phyloP scores from a whole-genome alignment of 37 sponge, comb jelly and placozoan species.

The Mnemiopsis leidyi region DNA sequence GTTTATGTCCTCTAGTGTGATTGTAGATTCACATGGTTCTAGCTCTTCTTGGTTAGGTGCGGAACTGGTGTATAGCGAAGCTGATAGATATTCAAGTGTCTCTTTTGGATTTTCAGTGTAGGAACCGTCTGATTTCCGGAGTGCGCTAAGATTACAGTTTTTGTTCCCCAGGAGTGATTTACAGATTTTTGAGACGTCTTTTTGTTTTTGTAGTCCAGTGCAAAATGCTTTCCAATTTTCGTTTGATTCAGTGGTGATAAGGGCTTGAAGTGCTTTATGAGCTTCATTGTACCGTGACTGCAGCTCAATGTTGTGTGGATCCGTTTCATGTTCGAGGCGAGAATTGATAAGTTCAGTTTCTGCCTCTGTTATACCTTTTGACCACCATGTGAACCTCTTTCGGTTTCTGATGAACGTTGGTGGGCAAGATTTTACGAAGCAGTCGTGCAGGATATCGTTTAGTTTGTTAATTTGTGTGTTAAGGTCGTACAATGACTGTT shows the following conservation, averaged over 20 bases:
- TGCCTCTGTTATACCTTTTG: not conserved
- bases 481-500: not conserved
- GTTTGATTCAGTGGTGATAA: not conserved
- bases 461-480: not conserved
- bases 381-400: slow-evolving; percentile 28
- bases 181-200: slow-evolving; percentile 21
- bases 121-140: not conserved
- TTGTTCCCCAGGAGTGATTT: slow-evolving; percentile 46
- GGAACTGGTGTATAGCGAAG: not conserved
- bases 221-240: slow-evolving; percentile 14
- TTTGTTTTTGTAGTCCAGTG: slow-evolving; percentile 29
- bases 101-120: slow-evolving; percentile 5
- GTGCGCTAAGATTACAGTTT: not conserved
- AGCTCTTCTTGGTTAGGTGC: not conserved
- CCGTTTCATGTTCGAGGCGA: not conserved
- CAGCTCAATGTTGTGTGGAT: not conserved
- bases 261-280: not conserved
- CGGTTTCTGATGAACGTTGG: slow-evolving; percentile 36
- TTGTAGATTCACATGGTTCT: not conserved
- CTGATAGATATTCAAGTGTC: not conserved
- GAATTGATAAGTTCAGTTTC: not conserved
- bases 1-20: slow-evolving; percentile 23
- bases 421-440: slow-evolving; percentile 11
- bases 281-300: not conserved
- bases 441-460: not conserved